A percentile compares a stretch with the other conserved stretches of the same genome.
phyloP scores from a whole-genome alignment of 2,888 invertebrate species.

The Colletes collaris region DNA sequence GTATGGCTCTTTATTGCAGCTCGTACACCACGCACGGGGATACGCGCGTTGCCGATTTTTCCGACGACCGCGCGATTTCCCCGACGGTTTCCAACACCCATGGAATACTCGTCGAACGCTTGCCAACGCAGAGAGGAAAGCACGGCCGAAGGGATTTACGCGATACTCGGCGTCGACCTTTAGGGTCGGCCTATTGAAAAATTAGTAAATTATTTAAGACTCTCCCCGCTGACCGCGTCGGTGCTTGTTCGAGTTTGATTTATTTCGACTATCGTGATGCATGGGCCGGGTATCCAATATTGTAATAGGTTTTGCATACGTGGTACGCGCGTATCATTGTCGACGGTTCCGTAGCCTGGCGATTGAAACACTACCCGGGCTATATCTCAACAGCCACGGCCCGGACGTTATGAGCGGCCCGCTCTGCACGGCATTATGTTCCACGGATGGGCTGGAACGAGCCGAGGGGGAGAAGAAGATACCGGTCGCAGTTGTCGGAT shows the following conservation, averaged over 20 bases:
- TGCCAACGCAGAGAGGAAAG: slow-evolving; percentile 12
- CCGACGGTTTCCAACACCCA: slow-evolving; percentile 52
- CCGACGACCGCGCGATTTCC: slow-evolving; percentile 58
- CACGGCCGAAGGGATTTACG: background rate
- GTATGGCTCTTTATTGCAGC: slow-evolving; percentile 52
- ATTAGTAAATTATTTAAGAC: slow-evolving; percentile 71
- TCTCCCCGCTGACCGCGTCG: slow-evolving; percentile 65
- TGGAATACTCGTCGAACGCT: slow-evolving; percentile 48
- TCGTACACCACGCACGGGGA: slow-evolving; percentile 39
- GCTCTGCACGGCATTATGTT: slow-evolving; percentile 80
- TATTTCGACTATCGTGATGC: slow-evolving; percentile 82
- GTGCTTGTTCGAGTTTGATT: slow-evolving; percentile 80
- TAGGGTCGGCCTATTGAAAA: slow-evolving; percentile 68
- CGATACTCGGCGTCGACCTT: slow-evolving; percentile 62
- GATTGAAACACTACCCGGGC: slow-evolving; percentile 82
- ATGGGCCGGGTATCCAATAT: slow-evolving; percentile 81
- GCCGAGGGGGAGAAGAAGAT: slow-evolving; percentile 46
- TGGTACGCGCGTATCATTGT: slow-evolving; percentile 76
- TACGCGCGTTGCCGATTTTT: slow-evolving; percentile 53
- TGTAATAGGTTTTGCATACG: slow-evolving; percentile 80
- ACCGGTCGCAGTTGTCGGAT: slow-evolving; percentile 73
- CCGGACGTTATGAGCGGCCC: slow-evolving; percentile 80
- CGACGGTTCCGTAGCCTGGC: slow-evolving; percentile 72
- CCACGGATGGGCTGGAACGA: slow-evolving; percentile 52
- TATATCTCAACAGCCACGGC: slow-evolving; percentile 81